Conservation (phyloP, 2,113 vertebrate species). For the Cheirogaleus medius region DNA sequence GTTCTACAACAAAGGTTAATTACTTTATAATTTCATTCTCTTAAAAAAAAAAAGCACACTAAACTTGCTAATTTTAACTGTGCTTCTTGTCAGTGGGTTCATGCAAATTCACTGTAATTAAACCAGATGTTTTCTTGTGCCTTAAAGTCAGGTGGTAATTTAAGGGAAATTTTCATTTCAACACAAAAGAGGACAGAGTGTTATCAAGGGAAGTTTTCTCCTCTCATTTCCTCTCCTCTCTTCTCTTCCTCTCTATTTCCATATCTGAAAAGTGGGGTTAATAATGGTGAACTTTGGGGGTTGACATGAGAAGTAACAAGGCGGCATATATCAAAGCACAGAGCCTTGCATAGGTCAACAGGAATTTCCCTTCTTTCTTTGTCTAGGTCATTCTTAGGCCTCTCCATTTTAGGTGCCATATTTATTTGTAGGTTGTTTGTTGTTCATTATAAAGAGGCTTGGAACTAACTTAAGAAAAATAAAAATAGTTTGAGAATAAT, state of each 20-base stretch:
- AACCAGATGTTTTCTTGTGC: conserved; percentile 78
- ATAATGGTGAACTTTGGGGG: neutral
- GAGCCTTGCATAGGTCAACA: neutral
- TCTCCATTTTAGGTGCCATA: neutral
- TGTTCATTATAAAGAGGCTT: neutral
- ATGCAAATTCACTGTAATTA: conserved; percentile 78
- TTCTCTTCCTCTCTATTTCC: neutral
- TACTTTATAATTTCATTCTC: conserved; percentile 80
- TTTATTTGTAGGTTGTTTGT: neutral
- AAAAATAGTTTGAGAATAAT: neutral
- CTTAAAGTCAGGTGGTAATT: conserved; percentile 77
- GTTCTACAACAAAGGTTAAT: conserved; percentile 82
- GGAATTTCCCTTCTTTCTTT: neutral
- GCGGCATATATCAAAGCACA: neutral
- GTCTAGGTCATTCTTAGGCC: neutral
- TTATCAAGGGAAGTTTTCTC: conserved; percentile 11
- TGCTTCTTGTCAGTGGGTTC: conserved; percentile 77
- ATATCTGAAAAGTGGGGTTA: neutral
- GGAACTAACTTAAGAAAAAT: neutral
- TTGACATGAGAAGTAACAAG: neutral
- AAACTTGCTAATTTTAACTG: conserved; percentile 77
- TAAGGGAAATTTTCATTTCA: conserved; percentile 72
- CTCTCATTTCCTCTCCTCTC: neutral
- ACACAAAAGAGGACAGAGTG: conserved; percentile 41
- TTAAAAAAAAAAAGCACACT: conserved; percentile 61